These are phyloP conservation scores for Halcyon chelicuti DNA, from an alignment of 2,797 vertebrate species.

Conservation along the genomic window DNA sequence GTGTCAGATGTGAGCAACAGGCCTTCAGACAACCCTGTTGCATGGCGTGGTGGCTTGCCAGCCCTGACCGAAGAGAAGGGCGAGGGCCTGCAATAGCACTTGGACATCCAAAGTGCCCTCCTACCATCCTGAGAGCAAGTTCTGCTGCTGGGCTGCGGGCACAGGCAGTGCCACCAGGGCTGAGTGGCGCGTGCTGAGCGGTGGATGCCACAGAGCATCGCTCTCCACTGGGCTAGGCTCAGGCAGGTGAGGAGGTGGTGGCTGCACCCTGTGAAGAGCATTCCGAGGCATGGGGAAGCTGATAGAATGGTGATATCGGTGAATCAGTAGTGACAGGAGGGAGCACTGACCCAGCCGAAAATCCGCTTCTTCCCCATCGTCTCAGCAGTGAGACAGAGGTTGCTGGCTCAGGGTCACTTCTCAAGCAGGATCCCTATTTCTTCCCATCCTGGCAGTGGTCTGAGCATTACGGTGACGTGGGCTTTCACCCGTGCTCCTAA, in stretches of 20 bases:
- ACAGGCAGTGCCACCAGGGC: fast-evolving
- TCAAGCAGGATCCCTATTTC: not conserved
- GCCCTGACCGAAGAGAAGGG: not conserved
- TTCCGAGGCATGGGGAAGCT: fast-evolving
- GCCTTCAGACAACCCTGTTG: not conserved
- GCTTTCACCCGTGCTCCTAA: not conserved
- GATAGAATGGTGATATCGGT: not conserved
- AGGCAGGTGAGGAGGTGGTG: fast-evolving
- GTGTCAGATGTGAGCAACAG: not conserved
- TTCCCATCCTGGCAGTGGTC: not conserved
- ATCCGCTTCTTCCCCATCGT: not conserved
- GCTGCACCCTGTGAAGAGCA: not conserved
- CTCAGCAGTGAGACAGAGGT: not conserved
- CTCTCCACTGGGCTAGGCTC: fast-evolving
- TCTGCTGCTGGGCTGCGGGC: not conserved
- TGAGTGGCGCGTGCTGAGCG: fast-evolving
- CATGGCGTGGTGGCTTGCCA: not conserved
- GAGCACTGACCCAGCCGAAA: not conserved
- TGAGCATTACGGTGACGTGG: not conserved
- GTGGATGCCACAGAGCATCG: fast-evolving
- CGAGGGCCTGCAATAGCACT: not conserved
- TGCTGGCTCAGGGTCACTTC: not conserved
- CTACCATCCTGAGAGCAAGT: not conserved
- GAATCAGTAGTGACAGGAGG: not conserved
- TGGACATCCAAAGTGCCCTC: not conserved